Evolutionary conservation across 1,140 invertebrate species (phyloP), one percentile per base, ranked within the genome.

Genomic region (Zophobas atratus): DNA sequence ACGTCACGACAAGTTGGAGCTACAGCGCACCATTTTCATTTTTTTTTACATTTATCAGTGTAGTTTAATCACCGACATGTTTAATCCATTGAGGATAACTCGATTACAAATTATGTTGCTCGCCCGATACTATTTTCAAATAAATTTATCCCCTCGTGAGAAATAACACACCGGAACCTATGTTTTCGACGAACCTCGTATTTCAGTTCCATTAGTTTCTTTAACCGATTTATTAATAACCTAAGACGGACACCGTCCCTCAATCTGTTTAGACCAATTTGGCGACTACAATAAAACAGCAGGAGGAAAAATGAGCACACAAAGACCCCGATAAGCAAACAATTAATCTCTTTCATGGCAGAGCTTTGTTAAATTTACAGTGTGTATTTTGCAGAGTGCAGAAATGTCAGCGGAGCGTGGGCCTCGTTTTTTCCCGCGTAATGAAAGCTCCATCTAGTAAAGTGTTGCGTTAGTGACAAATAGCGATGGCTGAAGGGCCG

Each of bases 311-410:
- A 67, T 67, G 60, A 67, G 60, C 60, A 67, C 60, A 67, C 60
- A 67, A 67, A 67, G 60, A 67, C 60, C 60, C 60, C 60, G 60
- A 67, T 67, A 67, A 67, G 60, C 60, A 67, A 67, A 67, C 60
- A 67, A 67, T 67, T 67, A 67, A 67, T 67, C 60, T 67, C 60
- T 67, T 67, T 67, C 60, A 67, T 67, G 60, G 60, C 60, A 67
- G 60, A 67, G 60, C 60, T 67, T 67, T 67, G 60, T 67, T 67
- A 67, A 67, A 67, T 67, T 67, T 67, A 67, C 60, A 67, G 60
- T 67, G 60, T 67, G 60, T 67, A 67, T 67, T 67, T 67, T 67
- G 60, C 60, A 67, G 39, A 67, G 60, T 67, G 60, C 60, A 67
- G 60, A 67, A 67, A 67, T 67, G 60, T 67, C 60, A 67, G 60